These are phyloP conservation scores for Dendrocincla fuliginosa DNA, from an alignment of 2,797 vertebrate species.

Conservation along the genomic window DNA sequence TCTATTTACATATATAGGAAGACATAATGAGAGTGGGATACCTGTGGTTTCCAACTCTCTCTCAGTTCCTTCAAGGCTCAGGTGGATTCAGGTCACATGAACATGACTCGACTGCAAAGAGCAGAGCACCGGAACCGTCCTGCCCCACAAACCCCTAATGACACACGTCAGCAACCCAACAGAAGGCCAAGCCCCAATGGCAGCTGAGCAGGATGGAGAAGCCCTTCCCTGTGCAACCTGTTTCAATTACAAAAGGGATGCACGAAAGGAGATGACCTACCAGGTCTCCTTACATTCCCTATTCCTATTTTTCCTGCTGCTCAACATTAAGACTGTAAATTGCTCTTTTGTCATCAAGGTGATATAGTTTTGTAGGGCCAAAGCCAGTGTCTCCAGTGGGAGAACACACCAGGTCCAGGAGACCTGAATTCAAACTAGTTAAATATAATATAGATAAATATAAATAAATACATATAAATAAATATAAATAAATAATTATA, in stretches of 20 bases:
- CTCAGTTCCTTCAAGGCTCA: background rate
- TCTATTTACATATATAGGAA: background rate
- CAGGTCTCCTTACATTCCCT: background rate
- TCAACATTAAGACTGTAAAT: background rate
- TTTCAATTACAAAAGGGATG: background rate
- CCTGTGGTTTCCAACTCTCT: background rate
- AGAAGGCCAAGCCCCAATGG: background rate
- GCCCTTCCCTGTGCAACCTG: background rate
- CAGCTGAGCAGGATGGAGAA: background rate
- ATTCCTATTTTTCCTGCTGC: background rate
- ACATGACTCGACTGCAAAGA: background rate
- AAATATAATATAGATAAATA: background rate
- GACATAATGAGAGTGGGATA: background rate
- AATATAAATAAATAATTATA: too few relatives aligned
- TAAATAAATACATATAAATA: too few relatives aligned
- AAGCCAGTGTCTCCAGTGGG: background rate
- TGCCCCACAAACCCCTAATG: background rate
- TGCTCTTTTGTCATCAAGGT: background rate
- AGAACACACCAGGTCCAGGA: background rate
- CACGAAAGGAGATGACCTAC: background rate
- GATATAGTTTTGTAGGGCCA: background rate
- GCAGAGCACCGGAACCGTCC: background rate
- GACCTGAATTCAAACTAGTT: background rate
- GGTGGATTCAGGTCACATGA: background rate
- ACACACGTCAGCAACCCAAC: accelerated